Percentiles rank a stretch among this genome's conserved stretches.
These are phyloP conservation scores for Cydia splendana DNA, from an alignment of 1,140 invertebrate genomes.

Conservation along the genomic window DNA sequence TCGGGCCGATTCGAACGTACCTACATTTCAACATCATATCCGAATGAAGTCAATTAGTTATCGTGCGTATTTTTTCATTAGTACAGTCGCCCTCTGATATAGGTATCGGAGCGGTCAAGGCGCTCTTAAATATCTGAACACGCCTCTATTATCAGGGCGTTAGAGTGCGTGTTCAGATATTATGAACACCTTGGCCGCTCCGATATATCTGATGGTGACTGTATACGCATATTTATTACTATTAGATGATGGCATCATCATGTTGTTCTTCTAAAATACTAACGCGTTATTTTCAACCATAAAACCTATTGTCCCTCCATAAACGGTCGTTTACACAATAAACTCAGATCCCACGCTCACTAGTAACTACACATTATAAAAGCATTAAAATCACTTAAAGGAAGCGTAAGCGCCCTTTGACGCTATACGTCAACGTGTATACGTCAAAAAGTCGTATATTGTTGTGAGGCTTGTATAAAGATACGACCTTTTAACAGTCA, in stretches of 20 bases:
- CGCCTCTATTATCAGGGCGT: too few species aligned
- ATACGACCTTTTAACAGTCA: background rate
- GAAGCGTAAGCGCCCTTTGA: background rate
- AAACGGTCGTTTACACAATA: slow-evolving; percentile 21
- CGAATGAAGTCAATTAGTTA: background rate
- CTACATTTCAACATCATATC: background rate
- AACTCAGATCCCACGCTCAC: slow-evolving; percentile 14
- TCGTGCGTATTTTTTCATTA: too few species aligned
- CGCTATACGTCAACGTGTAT: too few species aligned
- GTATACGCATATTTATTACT: too few species aligned
- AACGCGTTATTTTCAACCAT: background rate
- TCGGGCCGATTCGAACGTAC: background rate
- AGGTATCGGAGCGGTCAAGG: too few species aligned
- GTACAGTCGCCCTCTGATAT: too few species aligned
- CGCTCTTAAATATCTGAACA: too few species aligned
- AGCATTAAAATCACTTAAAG: background rate
- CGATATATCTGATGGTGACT: too few species aligned
- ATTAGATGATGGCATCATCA: background rate
- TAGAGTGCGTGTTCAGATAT: too few species aligned
- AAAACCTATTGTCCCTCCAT: background rate
- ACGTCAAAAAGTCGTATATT: background rate
- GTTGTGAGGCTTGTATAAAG: background rate
- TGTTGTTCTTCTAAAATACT: background rate
- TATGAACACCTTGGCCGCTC: too few species aligned
- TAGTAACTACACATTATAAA: slow-evolving; percentile 2